Evolutionary conservation across 2,113 vertebrate genomes (phyloP), one percentile per base, ranked within the genome.

Genomic region (Percina caprodes): DNA sequence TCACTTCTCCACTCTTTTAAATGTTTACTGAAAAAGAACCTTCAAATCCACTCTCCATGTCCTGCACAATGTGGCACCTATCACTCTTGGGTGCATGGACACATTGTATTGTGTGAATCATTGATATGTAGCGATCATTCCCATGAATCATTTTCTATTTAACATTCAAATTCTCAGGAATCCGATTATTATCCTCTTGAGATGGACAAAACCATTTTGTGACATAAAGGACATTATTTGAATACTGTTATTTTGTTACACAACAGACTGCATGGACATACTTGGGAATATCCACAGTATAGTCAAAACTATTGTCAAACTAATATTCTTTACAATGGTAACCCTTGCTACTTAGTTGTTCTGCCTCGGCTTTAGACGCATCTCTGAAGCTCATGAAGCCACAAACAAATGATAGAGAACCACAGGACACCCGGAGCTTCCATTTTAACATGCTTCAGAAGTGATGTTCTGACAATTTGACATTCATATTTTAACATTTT

Each of bases 11-110:
- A 82, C 91, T 92, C 92, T 94, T 94, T 95, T 93, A 96, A 94
- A 95, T 95, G 94, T 94, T 95, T 94, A 94, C 93, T 93, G 91
- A 94, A 94, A 95, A 95, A 95, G 93, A 94, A 94, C 91, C 90
- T 94, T 95, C 91, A 92, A 93, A 94, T 94, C 93, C 89, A 94
- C 93, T 96, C 93, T 94, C 84, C 84, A 54, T 93, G 92, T 93
- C 88, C 69, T 54, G 86, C 89, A 93, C 94, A 94, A 94, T 94
- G 92, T 92, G 90, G 85, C 94, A 93, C 87, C 92, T 94, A 93
- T 94, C 91, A 89, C 89, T 93, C 92, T 86, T 91, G 92, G 93
- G 91, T 90, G 88, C 91, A 52, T 89, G 89, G 90, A 83, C 90
- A 90, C 92, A 92, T 92, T 92, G 92, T 94, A 26, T 80, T 68